Evolutionary conservation across 2,888 invertebrate species (phyloP), one percentile per base, ranked within the genome.

Genomic region (Leucoptera coffeella): DNA sequence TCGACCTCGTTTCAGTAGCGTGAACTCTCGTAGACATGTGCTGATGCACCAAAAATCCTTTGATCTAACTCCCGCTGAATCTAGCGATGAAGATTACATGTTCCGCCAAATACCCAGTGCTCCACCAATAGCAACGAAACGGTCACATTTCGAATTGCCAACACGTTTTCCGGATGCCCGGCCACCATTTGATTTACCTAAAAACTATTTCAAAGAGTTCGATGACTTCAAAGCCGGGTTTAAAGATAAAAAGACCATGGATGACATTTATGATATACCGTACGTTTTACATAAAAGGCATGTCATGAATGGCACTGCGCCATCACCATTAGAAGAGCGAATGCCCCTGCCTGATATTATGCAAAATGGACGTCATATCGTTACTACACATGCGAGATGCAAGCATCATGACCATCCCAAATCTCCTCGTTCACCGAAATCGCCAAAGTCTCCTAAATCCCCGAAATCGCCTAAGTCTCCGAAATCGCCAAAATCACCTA

Each of bases 1-100:
- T 39, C 73, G 86, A 29, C 81, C 82, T 32, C 73, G 85, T 10
- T 65, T 85, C 28, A 82, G 79, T 31, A 82, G 81, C 30, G 83
- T 82, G 4, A 83, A 76, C 43, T 80, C 81, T 3, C 75, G 86
- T n/a, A 73, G 87, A 11, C 81, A 86, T 52, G 78, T 86, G 14
- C 50, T 88, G 13, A 88, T 84, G 80, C 88, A 88, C 53, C 88
- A 88, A 42, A 87, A 88, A 45, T 87, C 87, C 0, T 87, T 88
- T 31, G 88, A 88, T 44, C 56, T 88, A 14, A 87, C 88, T 2
- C 87, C 87, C 4, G 86, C 86, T 0, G 88, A 87, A 52, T 87
- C 87, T 0, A 86, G 87, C 32, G 87, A 88, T 42, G 87, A 87
- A 47, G 87, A 87, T 50, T 83, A 82, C 41, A 76, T 83, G 12